phyloP scores from a whole-genome alignment of 2,888 invertebrate genomes.

The Nasonia oneida region DNA sequence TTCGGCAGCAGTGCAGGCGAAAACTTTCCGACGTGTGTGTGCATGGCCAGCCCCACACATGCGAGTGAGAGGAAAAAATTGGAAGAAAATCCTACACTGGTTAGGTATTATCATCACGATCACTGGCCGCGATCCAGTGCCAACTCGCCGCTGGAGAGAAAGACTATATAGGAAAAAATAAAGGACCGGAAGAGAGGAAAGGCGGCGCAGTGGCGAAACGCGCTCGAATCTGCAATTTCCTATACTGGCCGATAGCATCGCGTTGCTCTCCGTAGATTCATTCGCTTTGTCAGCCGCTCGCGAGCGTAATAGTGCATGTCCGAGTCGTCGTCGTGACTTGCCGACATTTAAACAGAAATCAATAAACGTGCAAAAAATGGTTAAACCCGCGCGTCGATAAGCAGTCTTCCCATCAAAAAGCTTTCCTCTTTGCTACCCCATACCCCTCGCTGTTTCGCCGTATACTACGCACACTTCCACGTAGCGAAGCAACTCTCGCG shows the following conservation, averaged over 20 bases:
- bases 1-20: conserved; percentile 34
- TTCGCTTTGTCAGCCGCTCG: conserved; percentile 55
- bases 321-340: background rate
- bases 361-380: too few relatives aligned
- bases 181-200: conserved; percentile 27
- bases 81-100: conserved; percentile 30
- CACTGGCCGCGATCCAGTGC: conserved; percentile 60
- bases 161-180: conserved; percentile 20
- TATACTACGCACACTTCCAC: background rate
- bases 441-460: background rate
- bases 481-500: background rate
- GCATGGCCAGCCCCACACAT: background rate
- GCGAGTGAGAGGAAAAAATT: background rate
- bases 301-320: conserved; percentile 11
- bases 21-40: conserved; percentile 47
- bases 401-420: background rate
- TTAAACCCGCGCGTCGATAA: conserved; percentile 25
- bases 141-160: conserved; percentile 4
- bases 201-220: conserved; percentile 36
- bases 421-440: background rate
- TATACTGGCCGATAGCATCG: conserved; percentile 61
- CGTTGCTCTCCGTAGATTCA: conserved; percentile 41
- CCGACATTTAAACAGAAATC: too few relatives aligned
- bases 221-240: conserved; percentile 61
- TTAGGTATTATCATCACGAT: conserved; percentile 61